Conservation (phyloP, 2,797 vertebrate genomes). For the Silurus lanzhouensis region DNA sequence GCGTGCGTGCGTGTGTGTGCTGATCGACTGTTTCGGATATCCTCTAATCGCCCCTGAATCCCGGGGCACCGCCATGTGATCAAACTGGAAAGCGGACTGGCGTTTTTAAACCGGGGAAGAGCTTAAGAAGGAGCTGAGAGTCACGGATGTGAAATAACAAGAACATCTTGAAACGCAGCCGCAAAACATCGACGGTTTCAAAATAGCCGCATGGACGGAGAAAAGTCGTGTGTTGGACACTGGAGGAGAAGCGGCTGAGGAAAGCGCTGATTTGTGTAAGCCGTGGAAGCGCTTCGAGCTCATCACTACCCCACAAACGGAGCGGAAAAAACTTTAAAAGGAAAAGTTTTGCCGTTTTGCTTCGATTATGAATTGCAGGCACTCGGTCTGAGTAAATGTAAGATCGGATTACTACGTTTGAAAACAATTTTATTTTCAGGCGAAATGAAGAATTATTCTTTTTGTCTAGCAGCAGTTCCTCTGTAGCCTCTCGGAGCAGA, state of each 20-base stretch:
- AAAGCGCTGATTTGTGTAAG: constrained; percentile 22
- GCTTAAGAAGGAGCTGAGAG: constrained; percentile 2
- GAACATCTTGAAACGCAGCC: not conserved
- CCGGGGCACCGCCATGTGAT: constrained; percentile 50
- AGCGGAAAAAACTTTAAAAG: constrained; percentile 2
- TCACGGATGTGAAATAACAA: constrained; percentile 7
- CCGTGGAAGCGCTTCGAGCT: not conserved
- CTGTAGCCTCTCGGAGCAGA: not conserved
- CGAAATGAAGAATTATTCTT: not conserved
- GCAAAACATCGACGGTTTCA: not conserved
- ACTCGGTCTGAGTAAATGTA: not conserved
- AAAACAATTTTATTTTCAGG: not conserved
- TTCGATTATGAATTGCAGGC: not conserved
- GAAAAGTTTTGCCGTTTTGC: constrained; percentile 1
- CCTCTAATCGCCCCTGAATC: constrained; percentile 57
- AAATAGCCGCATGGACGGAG: constrained; percentile 7
- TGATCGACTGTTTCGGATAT: constrained; percentile 57
- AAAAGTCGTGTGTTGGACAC: constrained; percentile 28
- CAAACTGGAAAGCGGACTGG: constrained; percentile 53
- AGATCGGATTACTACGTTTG: not conserved
- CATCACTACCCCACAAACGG: not conserved
- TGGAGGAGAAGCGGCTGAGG: not conserved
- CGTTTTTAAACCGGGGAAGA: constrained; percentile 50
- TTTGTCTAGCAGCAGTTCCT: not conserved
- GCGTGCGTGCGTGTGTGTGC: too few relatives aligned